Conservation (phyloP, 2,888 invertebrate species). For the Parnassius orleans region DNA sequence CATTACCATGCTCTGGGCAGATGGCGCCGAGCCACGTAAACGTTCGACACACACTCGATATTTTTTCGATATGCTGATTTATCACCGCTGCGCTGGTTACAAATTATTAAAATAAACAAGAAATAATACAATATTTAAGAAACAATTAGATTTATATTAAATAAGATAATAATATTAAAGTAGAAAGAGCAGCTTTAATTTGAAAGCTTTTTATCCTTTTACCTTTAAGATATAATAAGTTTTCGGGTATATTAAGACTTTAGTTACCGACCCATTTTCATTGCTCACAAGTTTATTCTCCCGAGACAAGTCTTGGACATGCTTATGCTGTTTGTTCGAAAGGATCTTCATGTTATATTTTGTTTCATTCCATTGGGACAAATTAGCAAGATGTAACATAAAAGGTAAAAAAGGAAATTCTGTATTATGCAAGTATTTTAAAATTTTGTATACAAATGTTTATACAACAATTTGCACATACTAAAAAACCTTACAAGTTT, state of each 20-base stretch:
- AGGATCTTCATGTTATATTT: neutral
- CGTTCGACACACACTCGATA: conserved; percentile 47
- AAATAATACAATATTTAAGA: no score
- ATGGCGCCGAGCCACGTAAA: conserved; percentile 35
- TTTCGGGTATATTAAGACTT: no score
- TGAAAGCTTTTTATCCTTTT: no score
- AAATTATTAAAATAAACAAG: neutral
- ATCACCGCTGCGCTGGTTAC: conserved; percentile 43
- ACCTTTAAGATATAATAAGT: no score
- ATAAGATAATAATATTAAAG: no score
- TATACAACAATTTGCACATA: no score
- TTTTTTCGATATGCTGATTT: conserved; percentile 62
- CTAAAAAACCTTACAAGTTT: no score
- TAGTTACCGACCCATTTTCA: no score
- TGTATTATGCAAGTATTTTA: neutral
- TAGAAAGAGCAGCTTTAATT: no score
- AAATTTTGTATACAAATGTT: no score
- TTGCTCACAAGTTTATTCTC: conserved; percentile 8
- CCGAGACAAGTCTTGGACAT: conserved; percentile 4
- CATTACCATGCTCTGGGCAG: conserved; percentile 42
- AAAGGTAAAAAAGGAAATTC: neutral
- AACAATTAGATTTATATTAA: no score
- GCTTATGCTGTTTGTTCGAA: conserved; percentile 8
- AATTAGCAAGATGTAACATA: conserved; percentile 1
- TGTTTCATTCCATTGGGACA: conserved; percentile 10